These are phyloP conservation scores for Phainopepla nitens DNA, from an alignment of 2,113 vertebrate species.

Conservation along the genomic window DNA sequence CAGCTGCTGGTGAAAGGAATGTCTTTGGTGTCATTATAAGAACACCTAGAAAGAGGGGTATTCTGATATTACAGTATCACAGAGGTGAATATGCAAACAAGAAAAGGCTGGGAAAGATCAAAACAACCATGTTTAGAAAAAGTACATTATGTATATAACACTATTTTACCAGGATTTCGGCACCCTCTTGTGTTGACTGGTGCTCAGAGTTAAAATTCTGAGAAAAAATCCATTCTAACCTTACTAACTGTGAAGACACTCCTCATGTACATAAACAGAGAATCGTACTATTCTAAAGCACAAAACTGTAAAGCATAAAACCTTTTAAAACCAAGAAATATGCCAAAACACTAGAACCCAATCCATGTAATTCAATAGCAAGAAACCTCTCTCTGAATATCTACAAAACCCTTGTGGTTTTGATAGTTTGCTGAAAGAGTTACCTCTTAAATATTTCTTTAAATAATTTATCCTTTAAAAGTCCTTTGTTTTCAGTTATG, in stretches of 20 bases:
- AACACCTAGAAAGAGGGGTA: background rate
- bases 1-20: background rate
- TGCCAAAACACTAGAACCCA: background rate
- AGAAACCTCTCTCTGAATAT: background rate
- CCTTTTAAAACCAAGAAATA: background rate
- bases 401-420: background rate
- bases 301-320: background rate
- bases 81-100: background rate
- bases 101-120: background rate
- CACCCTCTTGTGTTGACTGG: background rate
- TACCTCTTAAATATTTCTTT: background rate
- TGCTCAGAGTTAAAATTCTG: background rate
- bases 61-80: background rate
- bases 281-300: background rate
- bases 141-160: background rate
- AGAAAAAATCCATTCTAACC: background rate
- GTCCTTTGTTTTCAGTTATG: background rate
- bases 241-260: background rate
- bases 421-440: background rate
- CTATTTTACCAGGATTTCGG: background rate
- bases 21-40: background rate
- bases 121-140: background rate
- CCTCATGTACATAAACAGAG: background rate
- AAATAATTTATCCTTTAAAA: background rate
- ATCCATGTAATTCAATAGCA: background rate